Evolutionary conservation across 2,113 vertebrate genomes (phyloP), one percentile per base, ranked within the genome.

Genomic region (Athene cunicularia): DNA sequence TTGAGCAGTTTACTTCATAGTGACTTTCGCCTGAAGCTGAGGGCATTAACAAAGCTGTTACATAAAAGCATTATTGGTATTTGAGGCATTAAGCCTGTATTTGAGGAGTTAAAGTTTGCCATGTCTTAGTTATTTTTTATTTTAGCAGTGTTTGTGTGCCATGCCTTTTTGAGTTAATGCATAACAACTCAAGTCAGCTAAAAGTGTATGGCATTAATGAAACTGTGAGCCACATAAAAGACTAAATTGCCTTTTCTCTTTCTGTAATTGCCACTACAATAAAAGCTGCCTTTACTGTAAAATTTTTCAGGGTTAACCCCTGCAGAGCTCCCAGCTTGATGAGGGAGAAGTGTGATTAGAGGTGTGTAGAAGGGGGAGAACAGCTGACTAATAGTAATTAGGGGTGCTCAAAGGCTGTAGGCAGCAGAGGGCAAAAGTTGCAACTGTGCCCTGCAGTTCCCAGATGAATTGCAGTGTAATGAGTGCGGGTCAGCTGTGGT

Each of bases 241-340:
- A 80, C 50, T 76, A 86, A 93, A 97, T 96, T 96, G 93, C 96
- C 73, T 96, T 94, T 96, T 88, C 70, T 95, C 85, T 76, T 93
- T 96, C 90, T 97, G 67, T 92, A 95, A 96, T 96, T 96, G 92
- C 71, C 85, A 86, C 81, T 80, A 90, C 82, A 93, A 93, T 92
- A 96, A 94, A 97, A 90, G 71, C 81, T 92, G 55, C 50, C 79
- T 95, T 88, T 95, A 92, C 88, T 76, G 81, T 88, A 96, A 92
- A 83, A 37, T 80, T 97, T 94, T 92, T 80, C 45, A n/a, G 60
- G 45, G 90, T 93, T 97, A 95, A 92, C 92, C 85, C 90, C 85
- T 80, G 85, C 93, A 73, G 92, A 86, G 75, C 85, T 94, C 81
- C 85, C 71, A 86, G 81, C 67, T 8, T 94, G 90, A 88, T 86